Conservation (phyloP, 2,113 vertebrate species). For the Equus przewalskii region DNA sequence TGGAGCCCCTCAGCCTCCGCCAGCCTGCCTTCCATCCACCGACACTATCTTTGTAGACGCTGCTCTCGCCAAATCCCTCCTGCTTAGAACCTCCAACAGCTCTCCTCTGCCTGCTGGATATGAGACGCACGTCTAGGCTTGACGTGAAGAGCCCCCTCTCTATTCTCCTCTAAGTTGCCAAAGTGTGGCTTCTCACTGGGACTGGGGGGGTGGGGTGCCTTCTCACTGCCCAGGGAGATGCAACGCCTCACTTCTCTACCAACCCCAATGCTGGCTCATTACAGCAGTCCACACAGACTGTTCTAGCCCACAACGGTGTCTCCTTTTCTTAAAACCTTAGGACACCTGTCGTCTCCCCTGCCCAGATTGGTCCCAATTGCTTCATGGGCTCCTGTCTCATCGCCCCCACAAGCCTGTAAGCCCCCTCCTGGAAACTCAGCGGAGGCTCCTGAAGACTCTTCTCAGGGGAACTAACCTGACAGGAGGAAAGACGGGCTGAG, state of each 20-base stretch:
- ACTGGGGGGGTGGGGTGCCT: neutral
- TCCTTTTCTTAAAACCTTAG: neutral
- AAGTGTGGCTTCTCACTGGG: neutral
- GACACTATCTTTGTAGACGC: neutral
- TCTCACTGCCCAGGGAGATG: neutral
- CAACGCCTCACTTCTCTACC: neutral
- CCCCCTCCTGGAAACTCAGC: fast-evolving
- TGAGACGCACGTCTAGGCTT: fast-evolving
- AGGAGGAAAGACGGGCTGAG: too few relatives aligned
- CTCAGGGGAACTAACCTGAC: neutral
- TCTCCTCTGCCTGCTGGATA: neutral
- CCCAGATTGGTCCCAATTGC: neutral
- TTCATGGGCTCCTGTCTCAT: neutral
- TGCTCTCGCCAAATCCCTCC: neutral
- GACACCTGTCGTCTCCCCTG: neutral
- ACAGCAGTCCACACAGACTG: neutral
- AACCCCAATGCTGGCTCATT: neutral
- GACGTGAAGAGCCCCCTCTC: neutral
- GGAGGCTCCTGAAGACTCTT: neutral
- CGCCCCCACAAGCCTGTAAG: neutral
- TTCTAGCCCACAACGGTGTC: neutral
- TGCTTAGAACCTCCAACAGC: neutral
- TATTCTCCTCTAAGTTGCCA: neutral
- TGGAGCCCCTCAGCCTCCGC: neutral
- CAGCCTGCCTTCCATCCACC: neutral